phyloP scores from a whole-genome alignment of 2,888 invertebrate genomes.

The Mayetiola destructor region DNA sequence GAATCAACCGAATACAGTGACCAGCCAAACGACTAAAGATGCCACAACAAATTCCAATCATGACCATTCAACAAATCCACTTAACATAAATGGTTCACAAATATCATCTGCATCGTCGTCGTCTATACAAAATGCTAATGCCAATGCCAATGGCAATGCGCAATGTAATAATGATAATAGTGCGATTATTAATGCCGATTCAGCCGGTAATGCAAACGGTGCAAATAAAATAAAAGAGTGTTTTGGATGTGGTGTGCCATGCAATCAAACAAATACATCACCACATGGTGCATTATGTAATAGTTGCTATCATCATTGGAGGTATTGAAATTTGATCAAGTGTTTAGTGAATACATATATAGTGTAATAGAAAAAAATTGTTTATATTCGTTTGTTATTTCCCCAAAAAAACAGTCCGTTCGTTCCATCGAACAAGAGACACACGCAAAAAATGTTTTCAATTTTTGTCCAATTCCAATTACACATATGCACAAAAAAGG shows the following conservation, averaged over 20 bases:
- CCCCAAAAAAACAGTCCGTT: no score
- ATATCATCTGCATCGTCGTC: not conserved
- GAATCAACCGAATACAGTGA: not conserved
- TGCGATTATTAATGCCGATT: not conserved
- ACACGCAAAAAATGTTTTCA: no score
- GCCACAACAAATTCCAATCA: not conserved
- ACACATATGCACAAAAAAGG: no score
- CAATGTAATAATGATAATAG: not conserved
- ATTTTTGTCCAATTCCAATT: no score
- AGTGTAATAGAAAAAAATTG: no score
- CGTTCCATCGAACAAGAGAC: no score
- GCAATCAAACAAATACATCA: conserved; percentile 57
- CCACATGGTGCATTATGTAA: conserved; percentile 66
- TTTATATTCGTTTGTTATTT: no score
- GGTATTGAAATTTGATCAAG: no score
- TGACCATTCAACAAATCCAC: not conserved
- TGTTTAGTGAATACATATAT: no score
- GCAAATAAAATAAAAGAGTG: conserved; percentile 22
- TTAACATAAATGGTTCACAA: not conserved
- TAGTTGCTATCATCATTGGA: conserved; percentile 76
- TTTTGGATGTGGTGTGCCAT: conserved; percentile 53
- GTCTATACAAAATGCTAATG: not conserved
- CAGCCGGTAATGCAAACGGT: not conserved
- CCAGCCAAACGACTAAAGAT: not conserved
- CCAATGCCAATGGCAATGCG: not conserved